A percentile compares a stretch with the other conserved stretches of the same genome.
These are phyloP conservation scores for Albula glossodonta DNA, from an alignment of 2,113 vertebrate genomes.

Conservation along the genomic window DNA sequence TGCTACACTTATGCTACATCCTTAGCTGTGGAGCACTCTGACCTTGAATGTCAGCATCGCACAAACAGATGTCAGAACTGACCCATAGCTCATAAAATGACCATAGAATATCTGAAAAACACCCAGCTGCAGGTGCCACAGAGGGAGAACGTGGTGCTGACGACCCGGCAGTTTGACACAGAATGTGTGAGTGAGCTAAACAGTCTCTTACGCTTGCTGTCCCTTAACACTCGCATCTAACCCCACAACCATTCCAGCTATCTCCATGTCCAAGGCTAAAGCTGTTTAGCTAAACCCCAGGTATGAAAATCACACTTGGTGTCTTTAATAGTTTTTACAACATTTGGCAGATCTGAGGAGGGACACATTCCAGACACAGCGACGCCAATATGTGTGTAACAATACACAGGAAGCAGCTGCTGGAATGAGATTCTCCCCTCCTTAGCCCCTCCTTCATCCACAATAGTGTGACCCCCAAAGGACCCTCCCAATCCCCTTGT, in stretches of 20 bases:
- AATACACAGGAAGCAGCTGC: slow-evolving; percentile 72
- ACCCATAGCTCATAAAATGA: too few relatives aligned
- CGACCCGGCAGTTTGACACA: not conserved
- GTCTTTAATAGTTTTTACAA: not conserved
- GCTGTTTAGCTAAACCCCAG: not conserved
- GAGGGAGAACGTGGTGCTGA: not conserved
- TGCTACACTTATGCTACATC: too few relatives aligned
- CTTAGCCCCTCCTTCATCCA: slow-evolving; percentile 39
- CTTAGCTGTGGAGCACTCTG: too few relatives aligned
- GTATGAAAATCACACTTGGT: not conserved
- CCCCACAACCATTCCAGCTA: not conserved
- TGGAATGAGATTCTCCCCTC: slow-evolving; percentile 38
- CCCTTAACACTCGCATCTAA: not conserved
- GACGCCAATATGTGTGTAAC: slow-evolving; percentile 62
- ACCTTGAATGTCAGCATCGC: too few relatives aligned
- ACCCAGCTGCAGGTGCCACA: slow-evolving; percentile 10
- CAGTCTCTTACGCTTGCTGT: not conserved
- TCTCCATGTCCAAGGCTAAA: not conserved
- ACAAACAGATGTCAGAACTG: too few relatives aligned
- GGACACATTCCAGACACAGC: slow-evolving; percentile 50
- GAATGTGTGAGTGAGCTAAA: not conserved
- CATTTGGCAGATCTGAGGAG: not conserved
- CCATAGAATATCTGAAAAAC: too few relatives aligned
- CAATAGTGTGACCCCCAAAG: not conserved
- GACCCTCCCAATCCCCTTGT: not conserved